phyloP scores from a whole-genome alignment of 2,797 vertebrate species.

The Sternotherus odoratus region DNA sequence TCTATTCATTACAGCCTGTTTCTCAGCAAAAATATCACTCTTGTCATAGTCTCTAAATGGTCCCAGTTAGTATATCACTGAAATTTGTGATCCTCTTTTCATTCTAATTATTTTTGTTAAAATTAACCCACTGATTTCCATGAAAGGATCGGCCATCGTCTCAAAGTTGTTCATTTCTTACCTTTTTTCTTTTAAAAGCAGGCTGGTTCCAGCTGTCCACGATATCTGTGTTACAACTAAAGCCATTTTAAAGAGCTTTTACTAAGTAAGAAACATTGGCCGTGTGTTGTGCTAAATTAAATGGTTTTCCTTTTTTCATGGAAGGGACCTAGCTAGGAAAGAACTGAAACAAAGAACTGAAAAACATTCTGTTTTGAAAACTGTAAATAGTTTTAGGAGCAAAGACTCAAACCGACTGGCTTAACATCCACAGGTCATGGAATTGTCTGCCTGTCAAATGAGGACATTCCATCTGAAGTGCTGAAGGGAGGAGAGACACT shows the following conservation, averaged over 20 bases:
- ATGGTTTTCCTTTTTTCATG: not conserved
- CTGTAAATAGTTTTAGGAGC: not conserved
- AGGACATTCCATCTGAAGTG: not conserved
- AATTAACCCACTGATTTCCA: not conserved
- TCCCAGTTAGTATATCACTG: not conserved
- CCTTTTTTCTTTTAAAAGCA: not conserved
- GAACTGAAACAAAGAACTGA: not conserved
- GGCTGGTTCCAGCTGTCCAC: not conserved
- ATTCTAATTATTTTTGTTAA: not conserved
- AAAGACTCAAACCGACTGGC: not conserved
- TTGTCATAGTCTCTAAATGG: not conserved
- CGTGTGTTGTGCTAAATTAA: not conserved
- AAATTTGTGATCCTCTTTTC: not conserved
- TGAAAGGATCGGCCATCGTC: not conserved
- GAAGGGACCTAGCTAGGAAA: fast-evolving
- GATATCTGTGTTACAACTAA: not conserved
- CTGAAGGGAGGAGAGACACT: not conserved
- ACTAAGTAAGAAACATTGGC: not conserved
- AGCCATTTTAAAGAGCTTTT: not conserved
- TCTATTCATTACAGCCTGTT: constrained; percentile 20
- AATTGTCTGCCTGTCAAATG: not conserved
- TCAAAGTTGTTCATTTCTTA: constrained; percentile 6
- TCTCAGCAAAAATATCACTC: not conserved
- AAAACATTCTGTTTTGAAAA: not conserved
- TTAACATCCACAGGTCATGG: fast-evolving